Evolutionary conservation across 35 echinoderm and acorn worm genomes (phyloP).

Genomic region (Apostichopus japonicus): DNA sequence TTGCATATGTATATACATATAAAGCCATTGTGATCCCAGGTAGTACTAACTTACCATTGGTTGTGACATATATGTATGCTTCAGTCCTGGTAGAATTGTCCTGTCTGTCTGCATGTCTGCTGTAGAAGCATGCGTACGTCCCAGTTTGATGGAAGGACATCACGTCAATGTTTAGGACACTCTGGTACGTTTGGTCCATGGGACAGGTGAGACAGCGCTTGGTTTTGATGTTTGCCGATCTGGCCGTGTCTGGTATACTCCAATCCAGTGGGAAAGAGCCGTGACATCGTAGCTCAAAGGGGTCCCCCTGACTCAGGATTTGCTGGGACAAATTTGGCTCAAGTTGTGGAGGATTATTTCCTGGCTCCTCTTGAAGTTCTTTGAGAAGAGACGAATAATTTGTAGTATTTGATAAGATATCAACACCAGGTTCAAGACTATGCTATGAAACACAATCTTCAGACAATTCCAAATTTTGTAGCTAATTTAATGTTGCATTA

Average conservation of each 20-base stretch:
- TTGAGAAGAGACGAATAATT: background rate
- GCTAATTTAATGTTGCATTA: too few species aligned
- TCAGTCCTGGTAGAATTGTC: conserved; percentile 64
- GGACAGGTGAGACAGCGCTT: conserved; percentile 64
- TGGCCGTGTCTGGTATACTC: conserved; percentile 55
- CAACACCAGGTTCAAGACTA: too few species aligned
- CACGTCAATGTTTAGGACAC: conserved; percentile 53
- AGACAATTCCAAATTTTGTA: too few species aligned
- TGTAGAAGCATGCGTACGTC: conserved; percentile 74
- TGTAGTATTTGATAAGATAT: too few species aligned
- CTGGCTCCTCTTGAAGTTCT: background rate
- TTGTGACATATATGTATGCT: conserved; percentile 43
- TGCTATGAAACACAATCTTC: too few species aligned
- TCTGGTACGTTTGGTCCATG: conserved; percentile 42
- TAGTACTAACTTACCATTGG: background rate
- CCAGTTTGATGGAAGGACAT: conserved; percentile 60
- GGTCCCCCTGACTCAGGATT: background rate
- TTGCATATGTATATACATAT: too few species aligned
- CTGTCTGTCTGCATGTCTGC: conserved; percentile 50
- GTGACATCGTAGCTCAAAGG: conserved; percentile 58
- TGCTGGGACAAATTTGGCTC: background rate
- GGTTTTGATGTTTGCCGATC: conserved; percentile 13
- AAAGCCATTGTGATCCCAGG: background rate
- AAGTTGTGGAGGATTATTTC: background rate
- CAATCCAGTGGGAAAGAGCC: conserved; percentile 77